These are phyloP conservation scores for Cololabis saira DNA, from an alignment of 2,113 vertebrate genomes.

Conservation along the genomic window DNA sequence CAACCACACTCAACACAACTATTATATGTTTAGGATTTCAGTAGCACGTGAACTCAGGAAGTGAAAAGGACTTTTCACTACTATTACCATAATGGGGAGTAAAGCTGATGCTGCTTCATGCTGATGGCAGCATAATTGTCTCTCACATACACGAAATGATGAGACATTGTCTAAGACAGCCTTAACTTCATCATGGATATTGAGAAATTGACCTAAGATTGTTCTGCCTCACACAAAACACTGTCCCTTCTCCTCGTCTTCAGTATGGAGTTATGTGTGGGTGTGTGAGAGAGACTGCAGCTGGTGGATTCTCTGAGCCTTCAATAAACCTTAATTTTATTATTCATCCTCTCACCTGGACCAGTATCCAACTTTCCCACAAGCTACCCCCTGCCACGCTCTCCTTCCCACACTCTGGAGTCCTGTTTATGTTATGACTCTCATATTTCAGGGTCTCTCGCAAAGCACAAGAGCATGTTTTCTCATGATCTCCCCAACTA, in stretches of 20 bases:
- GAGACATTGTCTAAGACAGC: constrained; percentile 45
- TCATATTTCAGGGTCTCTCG: constrained; percentile 42
- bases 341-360: constrained; percentile 55
- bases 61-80: background rate
- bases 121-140: constrained; percentile 53
- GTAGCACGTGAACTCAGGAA: background rate
- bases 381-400: constrained; percentile 3
- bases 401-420: constrained; percentile 26
- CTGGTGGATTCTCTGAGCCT: background rate
- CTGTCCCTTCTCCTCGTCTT: background rate
- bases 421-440: constrained; percentile 62
- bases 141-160: constrained; percentile 17
- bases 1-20: too few species aligned
- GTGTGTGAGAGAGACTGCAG: constrained; percentile 14
- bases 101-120: constrained; percentile 29
- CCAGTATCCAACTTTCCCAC: constrained; percentile 48
- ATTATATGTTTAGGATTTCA: background rate
- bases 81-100: constrained; percentile 9
- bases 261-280: constrained; percentile 2
- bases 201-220: constrained; percentile 59
- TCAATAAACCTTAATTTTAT: constrained; percentile 9
- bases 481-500: constrained; percentile 22
- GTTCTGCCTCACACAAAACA: constrained; percentile 20
- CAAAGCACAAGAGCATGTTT: constrained; percentile 7
- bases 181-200: constrained; percentile 70